Evolutionary conservation across 2,113 vertebrate species (phyloP).

Genomic region (Clinocottus analis): DNA sequence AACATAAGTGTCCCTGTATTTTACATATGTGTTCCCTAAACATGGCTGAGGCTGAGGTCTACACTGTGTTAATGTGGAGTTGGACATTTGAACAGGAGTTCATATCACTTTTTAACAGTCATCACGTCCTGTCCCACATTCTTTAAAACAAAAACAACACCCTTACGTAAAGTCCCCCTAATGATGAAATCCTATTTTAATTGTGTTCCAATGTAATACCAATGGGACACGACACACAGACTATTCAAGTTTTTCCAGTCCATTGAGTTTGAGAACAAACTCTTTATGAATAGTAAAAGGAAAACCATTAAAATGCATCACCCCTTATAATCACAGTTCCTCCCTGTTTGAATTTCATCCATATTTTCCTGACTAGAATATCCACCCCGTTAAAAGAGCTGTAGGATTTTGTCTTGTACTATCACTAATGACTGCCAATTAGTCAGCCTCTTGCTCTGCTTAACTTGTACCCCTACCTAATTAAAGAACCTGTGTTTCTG

Average conservation of each 20-base stretch:
- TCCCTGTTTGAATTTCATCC: constrained; percentile 71
- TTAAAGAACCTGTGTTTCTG: constrained; percentile 75
- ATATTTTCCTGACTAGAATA: constrained; percentile 60
- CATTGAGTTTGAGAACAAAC: constrained; percentile 68
- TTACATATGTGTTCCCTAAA: constrained; percentile 33
- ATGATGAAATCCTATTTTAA: constrained; percentile 68
- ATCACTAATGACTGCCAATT: constrained; percentile 81
- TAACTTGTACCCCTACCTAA: constrained; percentile 68
- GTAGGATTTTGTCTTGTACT: constrained; percentile 69
- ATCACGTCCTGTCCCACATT: constrained; percentile 55
- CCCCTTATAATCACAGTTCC: constrained; percentile 70
- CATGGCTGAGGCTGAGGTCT: constrained; percentile 11
- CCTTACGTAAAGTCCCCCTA: constrained; percentile 54
- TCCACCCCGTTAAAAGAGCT: constrained; percentile 67
- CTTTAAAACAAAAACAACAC: constrained; percentile 53
- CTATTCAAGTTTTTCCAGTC: constrained; percentile 66
- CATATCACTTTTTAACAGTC: constrained; percentile 21
- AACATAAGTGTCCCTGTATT: constrained; percentile 51
- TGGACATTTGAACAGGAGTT: constrained; percentile 21
- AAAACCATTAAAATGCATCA: constrained; percentile 76
- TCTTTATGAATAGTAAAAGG: constrained; percentile 71
- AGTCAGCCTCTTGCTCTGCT: constrained; percentile 74
- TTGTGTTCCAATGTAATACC: constrained; percentile 61
- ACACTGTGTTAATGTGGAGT: neutral
- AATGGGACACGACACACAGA: constrained; percentile 48